Evolutionary conservation across 2,113 vertebrate genomes (phyloP), one percentile per base, ranked within the genome.

Genomic region (Phalacrocorax aristotelis): DNA sequence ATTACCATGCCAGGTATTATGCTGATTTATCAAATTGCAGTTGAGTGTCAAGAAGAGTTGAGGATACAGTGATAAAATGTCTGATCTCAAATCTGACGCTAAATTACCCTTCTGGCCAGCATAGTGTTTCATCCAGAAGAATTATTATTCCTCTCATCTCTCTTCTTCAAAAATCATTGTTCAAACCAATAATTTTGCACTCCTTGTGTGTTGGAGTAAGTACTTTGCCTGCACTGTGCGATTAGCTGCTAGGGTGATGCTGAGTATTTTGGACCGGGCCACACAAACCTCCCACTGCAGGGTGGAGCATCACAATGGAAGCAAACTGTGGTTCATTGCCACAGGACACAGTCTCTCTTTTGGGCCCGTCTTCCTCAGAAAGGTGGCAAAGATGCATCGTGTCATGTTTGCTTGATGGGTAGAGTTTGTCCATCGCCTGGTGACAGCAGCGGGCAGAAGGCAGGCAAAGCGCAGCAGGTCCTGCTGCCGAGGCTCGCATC

Each of bases 1-100:
- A 94, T 92, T 93, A 84, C 95, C 2, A 2, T 71, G 82, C 82
- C 60, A 92, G 85, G 65, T 90, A 89, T 87, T 93, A 92, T 42
- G 80, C 87, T 97, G 95, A 92, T 95, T 92, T 95, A 80, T 89
- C 91, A 96, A 93, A 95, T 89, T 74, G 89, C 88, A 81, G 74
- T 75, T 83, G 66, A 83, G 95, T 95, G 87, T 94, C 95, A 80
- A 92, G 82, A 97, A 27, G 58, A 92, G 54, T 61, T 75, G 93
- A 93, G 61, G 87, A 51, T 74, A 52, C 17, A 48, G 54, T 48
- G 74, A 93, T 83, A 77, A 94, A 95, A 74, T 58, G 69, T 60
- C 48, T 87, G 89, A 94, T 90, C 89, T 95, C 93, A 60, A 40
- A 54, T 30, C 81, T 69, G 81, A 76, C 83, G 71, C 74, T 32